phyloP scores from a whole-genome alignment of 2,797 vertebrate species.

The Pipistrellus pygmaeus region DNA sequence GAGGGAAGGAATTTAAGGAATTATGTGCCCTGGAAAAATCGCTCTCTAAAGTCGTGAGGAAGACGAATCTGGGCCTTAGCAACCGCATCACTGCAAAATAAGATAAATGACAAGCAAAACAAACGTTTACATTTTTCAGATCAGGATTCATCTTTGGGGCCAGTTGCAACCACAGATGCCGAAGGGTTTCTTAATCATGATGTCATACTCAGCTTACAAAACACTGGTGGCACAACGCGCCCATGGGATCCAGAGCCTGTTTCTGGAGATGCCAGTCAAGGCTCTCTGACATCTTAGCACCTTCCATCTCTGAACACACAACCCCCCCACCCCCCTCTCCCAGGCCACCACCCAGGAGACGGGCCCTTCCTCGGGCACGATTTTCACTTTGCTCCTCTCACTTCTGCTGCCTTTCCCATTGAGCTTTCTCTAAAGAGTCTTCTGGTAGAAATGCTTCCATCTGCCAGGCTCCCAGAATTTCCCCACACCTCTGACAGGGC shows the following conservation, averaged over 20 bases:
- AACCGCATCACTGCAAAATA: conserved; percentile 59
- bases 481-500: not conserved
- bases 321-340: accelerated
- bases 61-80: conserved; percentile 18
- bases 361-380: not conserved
- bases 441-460: not conserved
- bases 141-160: conserved; percentile 60
- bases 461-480: not conserved
- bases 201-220: not conserved
- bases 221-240: not conserved
- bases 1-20: conserved; percentile 67
- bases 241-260: not conserved
- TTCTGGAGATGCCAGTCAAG: not conserved
- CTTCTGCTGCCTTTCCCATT: not conserved
- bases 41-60: conserved; percentile 58
- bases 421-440: not conserved
- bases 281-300: not conserved
- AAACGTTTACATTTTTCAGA: not conserved
- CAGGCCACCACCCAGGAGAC: not conserved
- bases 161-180: not conserved
- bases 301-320: not conserved
- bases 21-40: conserved; percentile 51
- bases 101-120: conserved; percentile 32
- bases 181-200: not conserved
- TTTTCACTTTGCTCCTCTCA: not conserved